phyloP scores from a whole-genome alignment of 30 jellyfish, hydroid and myxozoan species.

The Hydra vulgaris region DNA sequence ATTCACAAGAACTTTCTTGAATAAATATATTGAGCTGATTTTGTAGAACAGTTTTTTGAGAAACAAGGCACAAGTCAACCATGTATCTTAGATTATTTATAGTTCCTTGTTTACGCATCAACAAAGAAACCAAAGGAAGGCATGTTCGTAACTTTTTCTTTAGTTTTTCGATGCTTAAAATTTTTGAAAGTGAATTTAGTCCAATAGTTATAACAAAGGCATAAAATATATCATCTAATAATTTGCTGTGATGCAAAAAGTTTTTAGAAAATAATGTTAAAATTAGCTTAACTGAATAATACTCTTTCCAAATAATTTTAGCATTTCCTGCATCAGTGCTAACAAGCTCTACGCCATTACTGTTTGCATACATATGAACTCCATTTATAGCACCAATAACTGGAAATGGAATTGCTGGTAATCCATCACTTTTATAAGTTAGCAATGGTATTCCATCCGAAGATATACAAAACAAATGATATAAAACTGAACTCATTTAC shows the following conservation, averaged over 20 bases:
- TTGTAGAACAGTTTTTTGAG: slow-evolving; percentile 34
- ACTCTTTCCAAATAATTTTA: slow-evolving; percentile 72
- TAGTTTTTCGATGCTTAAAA: slow-evolving; percentile 57
- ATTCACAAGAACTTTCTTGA: slow-evolving; percentile 81
- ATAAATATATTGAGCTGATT: slow-evolving; percentile 51
- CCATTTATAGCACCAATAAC: slow-evolving; percentile 96
- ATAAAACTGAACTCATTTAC: background rate
- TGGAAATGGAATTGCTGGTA: slow-evolving; percentile 73
- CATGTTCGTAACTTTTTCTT: slow-evolving; percentile 50
- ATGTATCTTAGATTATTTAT: slow-evolving; percentile 52
- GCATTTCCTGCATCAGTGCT: slow-evolving; percentile 70
- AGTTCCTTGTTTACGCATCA: slow-evolving; percentile 8
- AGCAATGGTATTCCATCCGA: slow-evolving; percentile 89
- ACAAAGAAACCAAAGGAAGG: slow-evolving; percentile 11
- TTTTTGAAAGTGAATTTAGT: slow-evolving; percentile 43
- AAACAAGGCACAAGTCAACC: slow-evolving; percentile 43
- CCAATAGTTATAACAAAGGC: slow-evolving; percentile 76
- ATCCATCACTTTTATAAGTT: slow-evolving; percentile 41
- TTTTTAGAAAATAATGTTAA: slow-evolving; percentile 37
- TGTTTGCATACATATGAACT: slow-evolving; percentile 83
- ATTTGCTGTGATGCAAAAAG: slow-evolving; percentile 22
- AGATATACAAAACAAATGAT: slow-evolving; percentile 68
- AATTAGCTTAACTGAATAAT: slow-evolving; percentile 48
- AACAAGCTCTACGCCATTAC: slow-evolving; percentile 54
- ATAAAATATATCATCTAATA: slow-evolving; percentile 56